These are phyloP conservation scores for Ceriagrion tenellum DNA, from an alignment of 2,888 invertebrate species.

Conservation along the genomic window DNA sequence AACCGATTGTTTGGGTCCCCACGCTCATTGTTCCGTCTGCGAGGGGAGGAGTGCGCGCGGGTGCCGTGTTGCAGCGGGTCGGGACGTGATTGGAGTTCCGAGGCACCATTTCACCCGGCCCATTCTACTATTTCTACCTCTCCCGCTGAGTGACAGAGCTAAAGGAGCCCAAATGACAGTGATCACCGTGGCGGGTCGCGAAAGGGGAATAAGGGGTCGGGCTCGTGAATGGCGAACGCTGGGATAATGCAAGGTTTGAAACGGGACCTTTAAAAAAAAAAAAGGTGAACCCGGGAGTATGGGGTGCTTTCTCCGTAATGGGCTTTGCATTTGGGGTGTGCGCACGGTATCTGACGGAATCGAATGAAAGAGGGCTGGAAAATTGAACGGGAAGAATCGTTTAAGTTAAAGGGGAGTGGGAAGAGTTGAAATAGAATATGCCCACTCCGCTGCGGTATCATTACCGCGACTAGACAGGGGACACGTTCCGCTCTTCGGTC, in stretches of 20 bases:
- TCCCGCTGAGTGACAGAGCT: not conserved
- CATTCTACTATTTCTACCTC: not conserved
- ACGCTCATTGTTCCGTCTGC: not conserved
- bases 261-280: not conserved
- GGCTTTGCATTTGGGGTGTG: not conserved
- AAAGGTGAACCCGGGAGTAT: not conserved
- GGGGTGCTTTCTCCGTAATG: not conserved
- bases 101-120: not conserved
- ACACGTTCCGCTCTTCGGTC: not conserved
- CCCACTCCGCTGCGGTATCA: not conserved
- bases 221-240: not conserved
- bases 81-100: not conserved
- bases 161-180: constrained; percentile 29
- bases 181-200: not conserved
- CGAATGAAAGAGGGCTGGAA: not conserved
- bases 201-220: not conserved
- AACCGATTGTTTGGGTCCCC: not conserved
- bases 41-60: not conserved
- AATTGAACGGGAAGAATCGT: not conserved
- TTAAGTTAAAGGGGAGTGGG: not conserved
- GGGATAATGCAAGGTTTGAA: not conserved
- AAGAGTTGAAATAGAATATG: not conserved
- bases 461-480: not conserved
- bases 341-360: not conserved
- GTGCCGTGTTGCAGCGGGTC: not conserved